Conservation (phyloP, 2,888 invertebrate species). For the Spialia ferax region DNA sequence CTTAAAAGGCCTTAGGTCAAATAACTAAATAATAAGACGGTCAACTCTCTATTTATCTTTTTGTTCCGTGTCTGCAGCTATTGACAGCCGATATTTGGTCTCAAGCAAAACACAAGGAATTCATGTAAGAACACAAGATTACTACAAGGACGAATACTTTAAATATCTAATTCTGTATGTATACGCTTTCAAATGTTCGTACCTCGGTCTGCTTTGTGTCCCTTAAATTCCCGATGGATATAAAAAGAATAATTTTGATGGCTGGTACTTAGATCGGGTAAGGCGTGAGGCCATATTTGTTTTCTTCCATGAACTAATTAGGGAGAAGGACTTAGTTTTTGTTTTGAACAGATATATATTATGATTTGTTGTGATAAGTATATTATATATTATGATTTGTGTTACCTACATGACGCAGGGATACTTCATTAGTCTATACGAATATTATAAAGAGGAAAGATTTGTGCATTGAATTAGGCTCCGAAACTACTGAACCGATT, state of each 20-base stretch:
- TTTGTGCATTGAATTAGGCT: too few relatives aligned
- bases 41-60: background rate
- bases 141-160: background rate
- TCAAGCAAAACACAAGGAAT: too few relatives aligned
- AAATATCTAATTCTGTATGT: background rate
- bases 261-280: background rate
- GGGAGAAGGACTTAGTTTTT: too few relatives aligned
- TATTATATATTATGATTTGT: too few relatives aligned
- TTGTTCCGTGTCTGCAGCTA: background rate
- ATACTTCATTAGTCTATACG: too few relatives aligned
- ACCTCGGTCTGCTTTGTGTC: background rate
- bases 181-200: background rate
- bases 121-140: constrained; percentile 1
- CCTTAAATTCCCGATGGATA: background rate
- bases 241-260: constrained; percentile 1
- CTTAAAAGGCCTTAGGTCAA: too few relatives aligned
- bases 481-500: too few relatives aligned
- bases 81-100: background rate
- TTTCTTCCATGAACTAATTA: constrained; percentile 4
- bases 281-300: background rate
- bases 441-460: too few relatives aligned
- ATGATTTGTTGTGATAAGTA: too few relatives aligned
- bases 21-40: too few relatives aligned
- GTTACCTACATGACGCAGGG: too few relatives aligned
- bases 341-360: too few relatives aligned